A percentile compares a stretch with the other conserved stretches of the same genome.
phyloP scores from a whole-genome alignment of 2,888 invertebrate species.

The Archaeoteleia sp. region DNA sequence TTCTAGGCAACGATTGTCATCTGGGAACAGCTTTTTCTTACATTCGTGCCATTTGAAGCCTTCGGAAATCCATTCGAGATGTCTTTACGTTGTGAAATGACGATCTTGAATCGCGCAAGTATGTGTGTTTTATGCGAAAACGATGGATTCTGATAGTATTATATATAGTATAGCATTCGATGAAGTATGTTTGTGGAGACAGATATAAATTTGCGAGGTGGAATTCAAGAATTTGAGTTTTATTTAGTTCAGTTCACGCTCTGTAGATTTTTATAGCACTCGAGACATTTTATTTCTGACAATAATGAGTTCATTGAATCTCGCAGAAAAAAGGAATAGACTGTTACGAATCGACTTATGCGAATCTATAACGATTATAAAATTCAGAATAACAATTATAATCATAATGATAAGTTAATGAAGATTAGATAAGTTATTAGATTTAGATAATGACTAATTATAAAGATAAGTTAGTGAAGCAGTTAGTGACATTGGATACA shows the following conservation, averaged over 20 bases:
- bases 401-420: too few species aligned
- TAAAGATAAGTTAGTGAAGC: too few species aligned
- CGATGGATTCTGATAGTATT: conserved; percentile 2
- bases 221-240: conserved; percentile 11
- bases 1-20: neutral
- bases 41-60: neutral
- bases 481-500: too few species aligned
- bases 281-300: neutral
- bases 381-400: too few species aligned
- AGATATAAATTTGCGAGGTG: conserved; percentile 5
- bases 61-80: conserved; percentile 3
- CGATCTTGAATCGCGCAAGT: conserved; percentile 2
- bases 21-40: neutral
- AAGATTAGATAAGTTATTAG: too few species aligned
- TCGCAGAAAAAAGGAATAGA: neutral
- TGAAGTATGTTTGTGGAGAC: conserved; percentile 6
- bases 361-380: too few species aligned
- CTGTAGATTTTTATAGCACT: conserved; percentile 7
- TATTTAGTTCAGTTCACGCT: conserved; percentile 9
- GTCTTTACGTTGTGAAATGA: conserved; percentile 5
- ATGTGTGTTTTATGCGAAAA: conserved; percentile 3
- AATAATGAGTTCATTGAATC: conserved; percentile 5
- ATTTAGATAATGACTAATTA: too few species aligned
- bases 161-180: conserved; percentile 9
- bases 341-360: neutral